Evolutionary conservation across 92 coral and sea anemone species (phyloP).

Genomic region (Phenganax subtilis): DNA sequence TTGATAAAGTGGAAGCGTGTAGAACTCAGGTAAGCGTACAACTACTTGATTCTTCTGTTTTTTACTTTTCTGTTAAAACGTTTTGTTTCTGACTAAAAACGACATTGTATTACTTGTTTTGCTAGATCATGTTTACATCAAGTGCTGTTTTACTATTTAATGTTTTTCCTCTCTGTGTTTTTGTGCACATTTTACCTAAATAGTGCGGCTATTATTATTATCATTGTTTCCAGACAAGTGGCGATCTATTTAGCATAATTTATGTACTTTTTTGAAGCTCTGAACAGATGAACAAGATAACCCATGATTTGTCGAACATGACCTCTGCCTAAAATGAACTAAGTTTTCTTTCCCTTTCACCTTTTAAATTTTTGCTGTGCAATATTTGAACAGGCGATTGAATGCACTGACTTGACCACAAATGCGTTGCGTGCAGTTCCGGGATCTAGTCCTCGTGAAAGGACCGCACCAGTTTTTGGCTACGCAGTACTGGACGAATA

Average conservation of each 20-base stretch:
- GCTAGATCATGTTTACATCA: background rate
- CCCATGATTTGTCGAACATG: background rate
- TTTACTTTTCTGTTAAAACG: background rate
- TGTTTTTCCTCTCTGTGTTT: background rate
- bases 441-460: too few relatives aligned
- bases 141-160: background rate
- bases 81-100: background rate
- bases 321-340: too few relatives aligned
- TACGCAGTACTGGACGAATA: background rate
- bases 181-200: background rate
- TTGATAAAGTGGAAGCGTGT: background rate
- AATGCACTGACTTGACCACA: too few relatives aligned
- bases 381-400: too few relatives aligned
- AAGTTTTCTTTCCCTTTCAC: too few relatives aligned
- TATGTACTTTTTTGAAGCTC: background rate
- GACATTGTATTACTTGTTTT: background rate
- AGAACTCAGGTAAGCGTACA: conserved; percentile 7
- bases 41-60: conserved; percentile 7
- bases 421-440: too few relatives aligned
- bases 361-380: too few relatives aligned
- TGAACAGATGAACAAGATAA: background rate
- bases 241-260: conserved; percentile 3
- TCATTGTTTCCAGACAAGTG: background rate
- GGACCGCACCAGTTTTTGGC: too few relatives aligned
- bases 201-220: background rate